phyloP scores from a whole-genome alignment of 2,113 vertebrate species.

The Cephalopholis sonnerati region DNA sequence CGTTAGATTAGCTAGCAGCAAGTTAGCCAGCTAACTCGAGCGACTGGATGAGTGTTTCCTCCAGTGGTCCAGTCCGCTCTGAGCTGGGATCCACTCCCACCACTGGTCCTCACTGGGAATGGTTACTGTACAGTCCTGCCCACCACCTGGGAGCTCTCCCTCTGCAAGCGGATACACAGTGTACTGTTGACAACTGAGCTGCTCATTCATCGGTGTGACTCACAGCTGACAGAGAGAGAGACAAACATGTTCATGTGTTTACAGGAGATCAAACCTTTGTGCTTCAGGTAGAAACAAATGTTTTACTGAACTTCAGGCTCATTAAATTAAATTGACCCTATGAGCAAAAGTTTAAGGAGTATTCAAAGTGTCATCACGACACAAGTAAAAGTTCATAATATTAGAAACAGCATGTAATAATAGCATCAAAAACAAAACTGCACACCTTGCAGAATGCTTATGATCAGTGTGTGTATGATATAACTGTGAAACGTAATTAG shows the following conservation, averaged over 20 bases:
- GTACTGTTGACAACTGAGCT: neutral
- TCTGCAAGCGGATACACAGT: neutral
- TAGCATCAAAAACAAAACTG: neutral
- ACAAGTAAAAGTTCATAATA: no score
- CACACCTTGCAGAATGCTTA: no score
- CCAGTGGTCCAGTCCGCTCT: constrained; percentile 29
- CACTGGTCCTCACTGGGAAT: constrained; percentile 15
- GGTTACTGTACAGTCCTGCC: constrained; percentile 39
- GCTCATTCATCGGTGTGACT: neutral
- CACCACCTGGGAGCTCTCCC: neutral
- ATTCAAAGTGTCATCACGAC: no score
- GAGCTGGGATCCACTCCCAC: constrained; percentile 14
- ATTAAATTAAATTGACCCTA: no score
- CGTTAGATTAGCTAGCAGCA: constrained; percentile 39
- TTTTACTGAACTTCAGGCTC: neutral
- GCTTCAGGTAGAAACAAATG: no score
- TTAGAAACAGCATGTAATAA: neutral
- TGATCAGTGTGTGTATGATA: no score
- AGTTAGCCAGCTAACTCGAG: constrained; percentile 57
- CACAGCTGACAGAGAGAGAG: neutral
- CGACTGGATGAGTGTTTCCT: constrained; percentile 31
- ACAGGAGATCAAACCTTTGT: neutral
- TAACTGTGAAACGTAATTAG: no score
- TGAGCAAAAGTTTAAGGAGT: neutral
- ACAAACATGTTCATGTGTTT: neutral